These are phyloP conservation scores for Ditylenchus weischeri DNA, from an alignment of 2,888 invertebrate species.

Conservation along the genomic window DNA sequence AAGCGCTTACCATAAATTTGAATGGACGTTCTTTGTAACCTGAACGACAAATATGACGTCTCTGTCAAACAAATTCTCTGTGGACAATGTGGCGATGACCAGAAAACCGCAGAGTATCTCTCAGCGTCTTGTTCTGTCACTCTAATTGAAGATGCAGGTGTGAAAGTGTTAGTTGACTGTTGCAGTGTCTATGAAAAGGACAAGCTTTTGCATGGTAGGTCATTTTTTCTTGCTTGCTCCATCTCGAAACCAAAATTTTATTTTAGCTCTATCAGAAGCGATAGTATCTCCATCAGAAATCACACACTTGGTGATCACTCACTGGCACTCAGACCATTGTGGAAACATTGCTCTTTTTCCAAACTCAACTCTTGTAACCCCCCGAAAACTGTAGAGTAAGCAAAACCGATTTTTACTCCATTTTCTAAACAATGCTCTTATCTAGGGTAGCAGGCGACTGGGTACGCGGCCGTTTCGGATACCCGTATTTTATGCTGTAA, in stretches of 20 bases:
- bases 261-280: constrained; percentile 3
- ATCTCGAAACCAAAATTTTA: not conserved
- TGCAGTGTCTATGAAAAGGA: constrained; percentile 13
- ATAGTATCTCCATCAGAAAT: constrained; percentile 3
- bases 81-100: too few species aligned
- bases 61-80: too few species aligned
- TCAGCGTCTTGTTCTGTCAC: constrained; percentile 24
- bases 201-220: constrained; percentile 13
- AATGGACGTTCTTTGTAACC: too few species aligned
- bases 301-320: constrained; percentile 21
- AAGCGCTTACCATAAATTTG: too few species aligned
- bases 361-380: not conserved
- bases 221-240: not conserved
- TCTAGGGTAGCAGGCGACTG: too few species aligned
- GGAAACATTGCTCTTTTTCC: constrained; percentile 22
- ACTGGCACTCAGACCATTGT: constrained; percentile 26
- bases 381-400: too few species aligned
- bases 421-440: too few species aligned
- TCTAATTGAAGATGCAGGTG: constrained; percentile 14
- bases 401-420: too few species aligned
- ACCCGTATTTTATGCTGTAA: too few species aligned
- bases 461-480: too few species aligned
- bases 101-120: constrained; percentile 10
- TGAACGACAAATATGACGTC: too few species aligned
- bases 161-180: constrained; percentile 24